Evolutionary conservation across 2,797 vertebrate genomes (phyloP).

Genomic region (Lutjanus campechanus): DNA sequence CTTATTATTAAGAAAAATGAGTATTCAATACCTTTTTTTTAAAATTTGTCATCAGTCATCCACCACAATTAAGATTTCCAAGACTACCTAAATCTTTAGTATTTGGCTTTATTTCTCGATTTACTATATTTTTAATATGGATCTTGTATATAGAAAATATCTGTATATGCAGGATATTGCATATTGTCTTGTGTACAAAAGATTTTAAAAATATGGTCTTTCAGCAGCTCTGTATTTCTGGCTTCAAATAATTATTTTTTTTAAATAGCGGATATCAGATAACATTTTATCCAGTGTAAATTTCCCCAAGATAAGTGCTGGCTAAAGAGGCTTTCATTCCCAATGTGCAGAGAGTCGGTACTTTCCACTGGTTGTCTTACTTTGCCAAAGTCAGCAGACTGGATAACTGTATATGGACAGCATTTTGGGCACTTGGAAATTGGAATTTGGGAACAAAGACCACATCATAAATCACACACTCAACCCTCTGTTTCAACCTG

Average conservation of each 20-base stretch:
- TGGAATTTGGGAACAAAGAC: slow-evolving; percentile 53
- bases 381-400: slow-evolving; percentile 69
- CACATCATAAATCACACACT: slow-evolving; percentile 49
- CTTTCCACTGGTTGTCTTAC: slow-evolving; percentile 51
- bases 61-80: neutral
- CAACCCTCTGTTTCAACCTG: slow-evolving; percentile 19
- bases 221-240: neutral
- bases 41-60: no score
- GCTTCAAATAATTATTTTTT: neutral
- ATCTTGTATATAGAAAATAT: neutral
- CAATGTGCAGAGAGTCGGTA: slow-evolving; percentile 37
- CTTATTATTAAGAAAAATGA: no score
- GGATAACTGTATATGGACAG: slow-evolving; percentile 31
- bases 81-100: neutral
- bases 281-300: slow-evolving; percentile 4
- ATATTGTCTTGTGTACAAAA: neutral
- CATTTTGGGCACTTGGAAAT: slow-evolving; percentile 32
- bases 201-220: neutral
- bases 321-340: slow-evolving; percentile 15
- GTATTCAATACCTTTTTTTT: no score
- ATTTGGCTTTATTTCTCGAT: neutral
- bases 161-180: neutral
- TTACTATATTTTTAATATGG: neutral
- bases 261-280: slow-evolving; percentile 4
- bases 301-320: slow-evolving; percentile 35